A percentile compares a stretch with the other conserved stretches of the same genome.
phyloP scores from a whole-genome alignment of 2,113 vertebrate species.

The Psammodynastes pulverulentus region DNA sequence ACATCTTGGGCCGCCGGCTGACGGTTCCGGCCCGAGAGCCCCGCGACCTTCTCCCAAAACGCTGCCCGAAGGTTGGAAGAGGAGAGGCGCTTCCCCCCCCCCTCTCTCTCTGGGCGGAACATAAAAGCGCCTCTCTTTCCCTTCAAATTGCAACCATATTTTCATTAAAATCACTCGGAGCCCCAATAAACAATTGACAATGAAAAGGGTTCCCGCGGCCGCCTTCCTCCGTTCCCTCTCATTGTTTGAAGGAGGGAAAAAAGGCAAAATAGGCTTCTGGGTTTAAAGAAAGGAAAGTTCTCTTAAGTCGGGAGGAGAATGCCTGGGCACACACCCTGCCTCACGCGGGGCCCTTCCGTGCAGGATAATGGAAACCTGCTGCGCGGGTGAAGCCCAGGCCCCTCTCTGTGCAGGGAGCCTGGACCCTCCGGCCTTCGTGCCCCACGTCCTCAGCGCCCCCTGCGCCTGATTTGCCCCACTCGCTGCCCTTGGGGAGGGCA shows the following conservation, averaged over 20 bases:
- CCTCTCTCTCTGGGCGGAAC: constrained; percentile 69
- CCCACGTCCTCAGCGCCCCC: constrained; percentile 16
- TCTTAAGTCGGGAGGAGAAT: constrained; percentile 48
- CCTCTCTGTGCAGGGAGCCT: not conserved
- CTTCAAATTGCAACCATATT: constrained; percentile 72
- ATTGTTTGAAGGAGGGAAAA: constrained; percentile 35
- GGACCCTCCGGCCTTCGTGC: not conserved
- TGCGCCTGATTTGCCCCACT: constrained; percentile 6
- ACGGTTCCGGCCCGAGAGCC: constrained; percentile 47
- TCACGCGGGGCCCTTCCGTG: constrained; percentile 40
- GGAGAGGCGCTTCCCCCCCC: constrained; percentile 44
- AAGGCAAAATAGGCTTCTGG: constrained; percentile 30
- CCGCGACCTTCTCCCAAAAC: constrained; percentile 47
- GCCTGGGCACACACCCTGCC: not conserved
- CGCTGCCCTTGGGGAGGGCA: not conserved
- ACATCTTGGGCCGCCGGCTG: constrained; percentile 69
- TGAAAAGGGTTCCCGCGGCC: constrained; percentile 40
- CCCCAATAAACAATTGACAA: constrained; percentile 67
- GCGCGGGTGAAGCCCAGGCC: not conserved
- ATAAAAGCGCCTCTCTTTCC: constrained; percentile 62
- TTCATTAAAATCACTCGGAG: constrained; percentile 69
- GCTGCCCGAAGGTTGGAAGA: constrained; percentile 59
- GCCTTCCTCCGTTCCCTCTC: constrained; percentile 64
- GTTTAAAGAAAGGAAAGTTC: constrained; percentile 36
- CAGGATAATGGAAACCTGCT: constrained; percentile 55